These are phyloP conservation scores for Zophobas atratus DNA, from an alignment of 1,140 invertebrate genomes.

Conservation along the genomic window DNA sequence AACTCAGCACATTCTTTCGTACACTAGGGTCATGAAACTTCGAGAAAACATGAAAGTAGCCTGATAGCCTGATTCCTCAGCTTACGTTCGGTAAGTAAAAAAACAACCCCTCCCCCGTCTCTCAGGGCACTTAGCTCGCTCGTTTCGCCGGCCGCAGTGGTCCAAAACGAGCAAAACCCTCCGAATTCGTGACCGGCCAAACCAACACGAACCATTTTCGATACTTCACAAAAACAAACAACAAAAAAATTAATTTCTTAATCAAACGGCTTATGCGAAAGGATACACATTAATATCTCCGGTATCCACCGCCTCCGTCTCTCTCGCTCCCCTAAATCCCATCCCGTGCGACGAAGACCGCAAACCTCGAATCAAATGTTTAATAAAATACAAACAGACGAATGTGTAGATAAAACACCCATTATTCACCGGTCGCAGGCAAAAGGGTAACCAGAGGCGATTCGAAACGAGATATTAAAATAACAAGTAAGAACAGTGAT, in stretches of 20 bases:
- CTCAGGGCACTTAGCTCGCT: too few species aligned
- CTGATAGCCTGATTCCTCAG: too few species aligned
- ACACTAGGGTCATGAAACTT: too few species aligned
- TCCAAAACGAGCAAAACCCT: neutral
- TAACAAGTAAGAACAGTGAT: conserved; percentile 67
- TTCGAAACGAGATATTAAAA: conserved; percentile 66
- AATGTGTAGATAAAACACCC: conserved; percentile 63
- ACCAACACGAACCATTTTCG: conserved; percentile 19
- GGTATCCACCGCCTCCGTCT: neutral
- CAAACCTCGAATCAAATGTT: conserved; percentile 61
- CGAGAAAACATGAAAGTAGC: too few species aligned
- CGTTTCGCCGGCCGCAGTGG: neutral
- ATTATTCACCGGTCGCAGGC: conserved; percentile 57
- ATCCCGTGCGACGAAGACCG: conserved; percentile 43
- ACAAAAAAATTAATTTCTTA: conserved; percentile 44
- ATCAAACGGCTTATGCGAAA: conserved; percentile 23
- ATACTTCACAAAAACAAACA: conserved; percentile 15
- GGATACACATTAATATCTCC: conserved; percentile 17
- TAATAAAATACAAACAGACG: conserved; percentile 63
- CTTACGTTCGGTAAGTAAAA: too few species aligned
- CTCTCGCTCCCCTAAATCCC: neutral
- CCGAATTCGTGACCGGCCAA: conserved; percentile 23
- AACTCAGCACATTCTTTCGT: too few species aligned
- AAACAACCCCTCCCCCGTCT: too few species aligned
- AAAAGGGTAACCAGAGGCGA: conserved; percentile 62